Base-by-base conservation (phyloP, 2,888 invertebrate species). In the Amaurobius ferox region DNA sequence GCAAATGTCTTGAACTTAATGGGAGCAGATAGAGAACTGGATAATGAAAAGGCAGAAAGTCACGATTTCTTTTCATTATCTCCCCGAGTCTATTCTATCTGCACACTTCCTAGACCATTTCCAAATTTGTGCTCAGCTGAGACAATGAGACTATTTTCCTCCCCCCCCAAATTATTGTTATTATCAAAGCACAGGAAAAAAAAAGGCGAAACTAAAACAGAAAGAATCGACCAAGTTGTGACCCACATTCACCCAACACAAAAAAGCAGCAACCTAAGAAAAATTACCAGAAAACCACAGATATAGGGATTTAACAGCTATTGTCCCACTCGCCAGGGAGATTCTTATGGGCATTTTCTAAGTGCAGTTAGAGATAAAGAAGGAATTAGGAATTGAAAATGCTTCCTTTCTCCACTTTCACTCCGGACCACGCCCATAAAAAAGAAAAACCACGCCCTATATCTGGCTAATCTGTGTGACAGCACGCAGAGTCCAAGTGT, bases 251-350 rank as follows among this genome's bases (percentile, higher is more conserved):
- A 23, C 23, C 5, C 23, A 11, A 11, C 19, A 55, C 55, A 55
- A 55, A 55, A 55, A 55, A 19, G 5, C 16, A 23, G 23, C 23
- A 55, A 55, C 44, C 44, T 11, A 44, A 55, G 23, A 55, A 55
- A 55, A 23, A 55, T 55, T 23, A 6, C 55, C 23, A 23, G 55
- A 55, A 23, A 55, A 55, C 23, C 44, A 55, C 23, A 55, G 55
- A 55, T 55, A 55, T 23, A 55, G 23, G 55, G 55, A 55, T 55
- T 55, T 55, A 55, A 55, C 55, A 23, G 23, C 55, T 23, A 55
- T 55, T 55, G 55, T 55, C 23, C 55, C 23, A 23, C 35, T 7
- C 6, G 35, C 5, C 5, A 35, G n/a, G 11, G 11, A 44, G 16
- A 44, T 23, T 55, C 55, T 55, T 23, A 23, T 5, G 44, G 16